Conservation (phyloP, 2,797 vertebrate species). For the Myotis daubentonii region DNA sequence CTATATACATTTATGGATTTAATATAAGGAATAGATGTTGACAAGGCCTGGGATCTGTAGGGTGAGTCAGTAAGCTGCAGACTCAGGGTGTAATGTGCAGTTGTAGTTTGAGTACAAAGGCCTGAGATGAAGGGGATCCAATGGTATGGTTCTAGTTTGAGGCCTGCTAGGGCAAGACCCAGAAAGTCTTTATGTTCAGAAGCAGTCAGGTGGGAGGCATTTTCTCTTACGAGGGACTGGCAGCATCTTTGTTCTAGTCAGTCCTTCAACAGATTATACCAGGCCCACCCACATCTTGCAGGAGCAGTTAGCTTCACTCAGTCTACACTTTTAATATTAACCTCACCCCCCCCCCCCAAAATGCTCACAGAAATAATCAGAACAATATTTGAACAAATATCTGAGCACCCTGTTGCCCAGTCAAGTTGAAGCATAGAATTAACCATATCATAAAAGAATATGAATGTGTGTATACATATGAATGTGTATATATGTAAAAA, state of each 20-base stretch:
- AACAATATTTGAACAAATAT: too few relatives aligned
- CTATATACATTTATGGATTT: neutral
- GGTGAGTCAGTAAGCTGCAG: neutral
- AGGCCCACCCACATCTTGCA: neutral
- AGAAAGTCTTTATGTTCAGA: neutral
- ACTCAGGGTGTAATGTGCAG: accelerated
- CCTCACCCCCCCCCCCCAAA: too few relatives aligned
- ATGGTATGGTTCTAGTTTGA: too few relatives aligned
- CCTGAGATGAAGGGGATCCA: neutral
- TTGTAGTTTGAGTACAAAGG: neutral
- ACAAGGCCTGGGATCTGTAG: neutral
- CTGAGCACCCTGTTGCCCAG: too few relatives aligned
- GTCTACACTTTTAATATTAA: neutral
- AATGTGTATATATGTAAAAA: neutral
- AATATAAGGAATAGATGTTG: neutral
- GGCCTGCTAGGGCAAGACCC: neutral
- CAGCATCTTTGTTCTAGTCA: neutral
- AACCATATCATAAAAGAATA: neutral
- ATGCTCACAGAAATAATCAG: too few relatives aligned
- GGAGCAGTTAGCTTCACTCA: neutral
- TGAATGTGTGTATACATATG: neutral
- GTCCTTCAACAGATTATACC: neutral
- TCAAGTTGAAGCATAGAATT: too few relatives aligned
- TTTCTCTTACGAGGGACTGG: neutral
- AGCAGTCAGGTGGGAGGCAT: too few relatives aligned